Percentiles rank a stretch among this genome's conserved stretches.
phyloP scores from a whole-genome alignment of 2,113 vertebrate species.

The Colistium nudipinnis region DNA sequence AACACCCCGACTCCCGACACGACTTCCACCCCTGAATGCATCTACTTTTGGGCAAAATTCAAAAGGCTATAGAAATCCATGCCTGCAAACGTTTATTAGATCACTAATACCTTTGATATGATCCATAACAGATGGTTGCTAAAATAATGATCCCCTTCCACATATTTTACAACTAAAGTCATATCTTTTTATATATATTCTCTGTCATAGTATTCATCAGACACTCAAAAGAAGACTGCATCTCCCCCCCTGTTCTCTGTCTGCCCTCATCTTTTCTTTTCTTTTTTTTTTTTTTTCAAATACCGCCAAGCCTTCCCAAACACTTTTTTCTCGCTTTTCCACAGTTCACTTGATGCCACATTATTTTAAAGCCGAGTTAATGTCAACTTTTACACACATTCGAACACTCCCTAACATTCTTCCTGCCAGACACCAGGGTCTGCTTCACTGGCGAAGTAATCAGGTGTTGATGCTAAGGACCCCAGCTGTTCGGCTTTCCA shows the following conservation, averaged over 20 bases:
- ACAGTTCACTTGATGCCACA: slow-evolving; percentile 53
- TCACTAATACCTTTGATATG: slow-evolving; percentile 11
- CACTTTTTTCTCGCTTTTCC: slow-evolving; percentile 33
- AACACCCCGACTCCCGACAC: slow-evolving; percentile 1
- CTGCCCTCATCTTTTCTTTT: no score
- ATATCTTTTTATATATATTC: slow-evolving; percentile 17
- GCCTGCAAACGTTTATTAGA: slow-evolving; percentile 14
- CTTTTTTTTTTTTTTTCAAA: not conserved
- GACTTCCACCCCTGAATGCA: slow-evolving; percentile 6
- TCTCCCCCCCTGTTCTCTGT: not conserved
- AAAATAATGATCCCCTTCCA: not conserved
- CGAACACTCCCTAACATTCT: slow-evolving; percentile 71
- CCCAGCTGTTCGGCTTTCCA: slow-evolving; percentile 42
- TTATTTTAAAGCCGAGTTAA: slow-evolving; percentile 63
- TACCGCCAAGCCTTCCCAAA: not conserved
- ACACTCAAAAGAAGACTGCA: slow-evolving; percentile 33
- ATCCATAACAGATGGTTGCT: slow-evolving; percentile 9
- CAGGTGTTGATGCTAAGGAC: slow-evolving; percentile 66
- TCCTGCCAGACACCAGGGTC: slow-evolving; percentile 55
- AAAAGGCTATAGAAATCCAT: slow-evolving; percentile 19
- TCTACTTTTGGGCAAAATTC: slow-evolving; percentile 12
- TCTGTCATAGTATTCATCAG: slow-evolving; percentile 28
- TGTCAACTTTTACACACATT: slow-evolving; percentile 61
- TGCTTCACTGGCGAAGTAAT: slow-evolving; percentile 56
- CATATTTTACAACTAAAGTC: slow-evolving; percentile 1